Evolutionary conservation across 1,140 invertebrate genomes (phyloP).

Genomic region (Drosophila elegans): DNA sequence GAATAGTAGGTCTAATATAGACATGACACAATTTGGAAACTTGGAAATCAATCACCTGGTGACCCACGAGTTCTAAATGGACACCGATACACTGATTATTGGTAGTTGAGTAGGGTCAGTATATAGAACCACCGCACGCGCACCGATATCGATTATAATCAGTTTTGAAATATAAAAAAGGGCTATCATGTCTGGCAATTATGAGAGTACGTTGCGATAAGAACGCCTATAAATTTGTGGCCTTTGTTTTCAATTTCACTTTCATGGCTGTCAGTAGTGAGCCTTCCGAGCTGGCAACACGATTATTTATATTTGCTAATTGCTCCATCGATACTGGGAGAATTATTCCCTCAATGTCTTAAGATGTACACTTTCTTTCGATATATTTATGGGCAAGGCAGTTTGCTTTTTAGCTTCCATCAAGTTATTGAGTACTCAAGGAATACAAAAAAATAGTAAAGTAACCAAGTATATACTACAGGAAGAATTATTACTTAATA

Average conservation of each 20-base stretch:
- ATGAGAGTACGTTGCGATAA: slow-evolving; percentile 38
- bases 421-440: too few species aligned
- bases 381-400: too few species aligned
- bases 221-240: slow-evolving; percentile 38
- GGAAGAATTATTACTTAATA: too few species aligned
- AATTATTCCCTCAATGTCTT: slow-evolving; percentile 4
- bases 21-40: slow-evolving; percentile 18
- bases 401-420: too few species aligned
- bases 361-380: neutral
- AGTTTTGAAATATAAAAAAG: slow-evolving; percentile 1
- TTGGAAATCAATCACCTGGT: slow-evolving; percentile 21
- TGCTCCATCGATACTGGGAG: slow-evolving; percentile 8
- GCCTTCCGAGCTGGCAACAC: slow-evolving; percentile 17
- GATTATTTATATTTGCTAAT: slow-evolving; percentile 41
- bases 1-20: neutral
- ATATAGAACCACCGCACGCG: slow-evolving; percentile 45
- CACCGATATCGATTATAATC: slow-evolving; percentile 22
- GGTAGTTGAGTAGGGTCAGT: slow-evolving; percentile 60
- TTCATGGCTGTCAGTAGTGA: slow-evolving; percentile 37
- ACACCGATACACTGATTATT: slow-evolving; percentile 9
- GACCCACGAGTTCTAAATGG: slow-evolving; percentile 25
- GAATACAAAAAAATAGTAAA: too few species aligned
- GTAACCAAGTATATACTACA: too few species aligned
- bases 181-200: slow-evolving; percentile 33
- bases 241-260: slow-evolving; percentile 69